These are phyloP conservation scores for Meloidogyne chitwoodi DNA, from an alignment of 1,140 invertebrate species.

Conservation along the genomic window DNA sequence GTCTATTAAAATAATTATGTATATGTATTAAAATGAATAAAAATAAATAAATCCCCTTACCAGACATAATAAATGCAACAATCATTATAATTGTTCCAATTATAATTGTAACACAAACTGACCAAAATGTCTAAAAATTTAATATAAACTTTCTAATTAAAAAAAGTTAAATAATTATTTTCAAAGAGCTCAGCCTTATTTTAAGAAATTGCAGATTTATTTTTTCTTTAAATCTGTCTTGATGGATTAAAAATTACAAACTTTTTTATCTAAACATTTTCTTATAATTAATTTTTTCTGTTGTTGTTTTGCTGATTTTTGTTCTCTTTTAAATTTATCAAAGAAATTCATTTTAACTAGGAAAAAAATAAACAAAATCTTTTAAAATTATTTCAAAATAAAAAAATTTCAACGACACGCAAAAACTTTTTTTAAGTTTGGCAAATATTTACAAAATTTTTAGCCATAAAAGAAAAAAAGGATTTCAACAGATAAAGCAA, in stretches of 20 bases:
- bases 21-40: neutral
- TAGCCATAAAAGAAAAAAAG: too few species aligned
- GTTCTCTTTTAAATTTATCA: neutral
- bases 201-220: too few species aligned
- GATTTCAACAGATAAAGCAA: too few species aligned
- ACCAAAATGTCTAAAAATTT: slow-evolving; percentile 55
- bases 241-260: too few species aligned
- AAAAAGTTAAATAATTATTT: neutral
- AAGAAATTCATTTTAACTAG: neutral
- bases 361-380: too few species aligned
- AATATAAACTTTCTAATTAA: too few species aligned
- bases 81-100: slow-evolving; percentile 50
- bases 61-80: slow-evolving; percentile 51
- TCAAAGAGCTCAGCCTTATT: neutral
- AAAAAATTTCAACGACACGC: too few species aligned
- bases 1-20: neutral
- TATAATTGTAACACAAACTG: slow-evolving; percentile 51
- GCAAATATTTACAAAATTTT: too few species aligned
- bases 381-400: too few species aligned
- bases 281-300: neutral
- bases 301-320: neutral
- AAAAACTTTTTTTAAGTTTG: too few species aligned
- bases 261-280: neutral
- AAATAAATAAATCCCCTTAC: neutral
- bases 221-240: too few species aligned